These are phyloP conservation scores for Acomys russatus DNA, from an alignment of 2,797 vertebrate genomes.

Conservation along the genomic window DNA sequence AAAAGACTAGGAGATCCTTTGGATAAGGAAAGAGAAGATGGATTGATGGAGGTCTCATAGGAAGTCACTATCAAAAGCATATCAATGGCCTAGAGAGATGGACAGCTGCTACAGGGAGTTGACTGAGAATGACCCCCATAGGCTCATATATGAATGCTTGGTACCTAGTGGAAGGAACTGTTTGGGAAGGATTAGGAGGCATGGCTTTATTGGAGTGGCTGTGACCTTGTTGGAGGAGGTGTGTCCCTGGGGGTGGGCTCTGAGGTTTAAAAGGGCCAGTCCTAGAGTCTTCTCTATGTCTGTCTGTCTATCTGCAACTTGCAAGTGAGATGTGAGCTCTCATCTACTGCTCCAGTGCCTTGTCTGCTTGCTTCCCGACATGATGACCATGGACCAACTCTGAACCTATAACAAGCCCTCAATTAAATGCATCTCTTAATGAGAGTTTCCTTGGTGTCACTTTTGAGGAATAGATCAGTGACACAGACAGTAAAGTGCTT, in stretches of 20 bases:
- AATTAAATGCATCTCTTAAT: background rate
- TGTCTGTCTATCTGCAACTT: background rate
- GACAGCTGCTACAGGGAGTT: background rate
- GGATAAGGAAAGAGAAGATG: background rate
- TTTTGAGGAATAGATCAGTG: background rate
- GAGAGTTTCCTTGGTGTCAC: background rate
- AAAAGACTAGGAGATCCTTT: background rate
- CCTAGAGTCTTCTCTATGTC: background rate
- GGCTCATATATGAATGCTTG: background rate
- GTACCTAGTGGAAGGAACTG: background rate
- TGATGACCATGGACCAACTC: background rate
- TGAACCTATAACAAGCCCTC: background rate
- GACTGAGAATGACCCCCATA: background rate
- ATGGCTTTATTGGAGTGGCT: background rate
- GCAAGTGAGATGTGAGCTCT: background rate
- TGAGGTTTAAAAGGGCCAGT: background rate
- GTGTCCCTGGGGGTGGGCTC: background rate
- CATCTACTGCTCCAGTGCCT: background rate
- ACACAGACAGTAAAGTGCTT: background rate
- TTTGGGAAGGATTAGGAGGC: background rate
- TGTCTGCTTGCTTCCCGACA: background rate
- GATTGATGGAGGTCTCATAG: background rate
- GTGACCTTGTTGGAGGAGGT: background rate
- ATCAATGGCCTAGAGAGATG: background rate
- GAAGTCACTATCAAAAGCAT: background rate